Evolutionary conservation across 2,888 invertebrate species (phyloP), one percentile per base, ranked within the genome.

Genomic region (Lysandra bellargus): DNA sequence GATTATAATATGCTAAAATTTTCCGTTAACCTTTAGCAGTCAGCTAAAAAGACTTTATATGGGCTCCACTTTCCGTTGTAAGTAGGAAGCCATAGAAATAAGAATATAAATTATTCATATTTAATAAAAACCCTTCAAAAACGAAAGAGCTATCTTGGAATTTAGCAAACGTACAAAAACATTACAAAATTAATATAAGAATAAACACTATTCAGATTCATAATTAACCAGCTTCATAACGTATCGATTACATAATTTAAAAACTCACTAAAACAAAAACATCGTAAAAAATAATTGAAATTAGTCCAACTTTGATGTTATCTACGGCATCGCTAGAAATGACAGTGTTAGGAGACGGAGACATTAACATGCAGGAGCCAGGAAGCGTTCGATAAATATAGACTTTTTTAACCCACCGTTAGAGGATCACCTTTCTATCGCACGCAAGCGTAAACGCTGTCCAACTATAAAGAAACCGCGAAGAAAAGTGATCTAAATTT

Each of bases 341-440:
- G 69, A 30, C 33, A 53, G 53, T 74, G n/a, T 74, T 74, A 53
- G 76, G 57, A 69, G 69, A 76, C 33, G 33, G 53, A 30, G 53
- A 76, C 76, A 80, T 78, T 30, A 77, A 77, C 79, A 78, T 69
- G 57, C 90, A 90, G 91, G 91, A 91, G 90, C 87, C 84, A 90
- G 91, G 91, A 91, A 91, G 87, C 84, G 73, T 75, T 33, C 74
- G 80, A 83, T 88, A 88, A 86, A 88, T 85, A 85, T 86, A 87
- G 84, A 83, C 74, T 85, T 85, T 84, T 84, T 84, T 82, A 80
- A 82, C 80, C 80, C 76, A 73, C 81, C 80, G 79, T 80, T 79
- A 81, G 79, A 76, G 17, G 76, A 76, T 76, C 76, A 53, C 76
- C 76, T 76, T 76, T 30, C 75, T 49, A 73, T 73, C 40, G 73